Base-by-base conservation (phyloP, 2,888 invertebrate genomes). In the Candidula unifasciata region DNA sequence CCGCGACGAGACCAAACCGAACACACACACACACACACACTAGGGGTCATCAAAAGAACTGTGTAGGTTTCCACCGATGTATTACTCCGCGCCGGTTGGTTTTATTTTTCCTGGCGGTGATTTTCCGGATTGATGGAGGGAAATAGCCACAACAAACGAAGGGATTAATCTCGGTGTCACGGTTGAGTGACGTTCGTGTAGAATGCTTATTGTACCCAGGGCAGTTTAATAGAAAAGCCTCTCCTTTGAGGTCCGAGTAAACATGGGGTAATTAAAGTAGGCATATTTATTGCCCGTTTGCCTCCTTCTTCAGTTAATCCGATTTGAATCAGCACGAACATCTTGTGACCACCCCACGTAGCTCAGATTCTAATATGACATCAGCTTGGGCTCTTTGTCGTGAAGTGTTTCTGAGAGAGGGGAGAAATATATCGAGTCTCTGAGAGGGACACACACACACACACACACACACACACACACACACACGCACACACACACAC, bases 121-220 rank as follows among this genome's bases (percentile, higher is more conserved):
- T 64, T 2, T 64, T 27, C 5, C 18, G 16, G n/a, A 78, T 18
- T 37, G 52, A 68, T 18, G 66, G 13, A 68, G 21, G 27, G 44
- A 52, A 79, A 66, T 44, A 66, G 30, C 52, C 74, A n/a, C 21
- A 54, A 74, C 30, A 30, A 74, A 54, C 52, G 3, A 30, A 54
- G 16, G 52, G 74, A 74, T 74, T 74, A 74, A 74, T 30, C 52
- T 52, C 0, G 0, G 66, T 21, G 21, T 66, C 66, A 44, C 68
- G 44, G 44, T 30, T 68, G 79, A 52, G 13, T 66, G 68, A 64
- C 44, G 2, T 3, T 10, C 16, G 27, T 30, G 44, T 27, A 52
- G 79, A 68, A 44, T 37, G 30, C 64, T 79, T 68, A 79, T 66
- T 79, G 66, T 79, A 0, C 27, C 35, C 64, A 16, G 24, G 10